Evolutionary conservation across 2,888 invertebrate species (phyloP).

Genomic region (Megamerina dolium): DNA sequence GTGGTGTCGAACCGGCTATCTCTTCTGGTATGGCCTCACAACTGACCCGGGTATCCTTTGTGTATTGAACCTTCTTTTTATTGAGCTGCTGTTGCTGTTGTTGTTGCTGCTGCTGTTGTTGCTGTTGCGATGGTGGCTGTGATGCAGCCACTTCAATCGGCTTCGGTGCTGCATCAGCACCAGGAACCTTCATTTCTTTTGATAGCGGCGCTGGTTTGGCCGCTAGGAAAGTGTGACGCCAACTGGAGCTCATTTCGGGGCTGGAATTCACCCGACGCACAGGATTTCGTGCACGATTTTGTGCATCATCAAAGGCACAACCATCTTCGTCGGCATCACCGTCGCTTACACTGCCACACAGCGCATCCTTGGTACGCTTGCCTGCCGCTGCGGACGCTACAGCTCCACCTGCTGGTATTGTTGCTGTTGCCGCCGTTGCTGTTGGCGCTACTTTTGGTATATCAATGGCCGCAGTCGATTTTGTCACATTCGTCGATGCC

Average conservation of each 20-base stretch:
- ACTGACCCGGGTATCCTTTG: slow-evolving; percentile 75
- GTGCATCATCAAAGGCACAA: slow-evolving; percentile 49
- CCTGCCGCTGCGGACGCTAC: slow-evolving; percentile 20
- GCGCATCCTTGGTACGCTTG: slow-evolving; percentile 36
- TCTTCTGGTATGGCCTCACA: slow-evolving; percentile 90
- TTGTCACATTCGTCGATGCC: slow-evolving; percentile 44
- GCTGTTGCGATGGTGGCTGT: slow-evolving; percentile 1
- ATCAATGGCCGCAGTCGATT: slow-evolving; percentile 57
- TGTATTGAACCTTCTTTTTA: slow-evolving; percentile 55
- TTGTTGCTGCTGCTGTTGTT: slow-evolving; percentile 18
- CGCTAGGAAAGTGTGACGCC: slow-evolving; percentile 64
- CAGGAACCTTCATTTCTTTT: slow-evolving; percentile 39
- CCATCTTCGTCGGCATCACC: slow-evolving; percentile 52
- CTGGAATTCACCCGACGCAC: slow-evolving; percentile 85
- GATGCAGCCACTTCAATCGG: slow-evolving; percentile 1
- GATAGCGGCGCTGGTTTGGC: slow-evolving; percentile 37
- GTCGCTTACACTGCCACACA: slow-evolving; percentile 46
- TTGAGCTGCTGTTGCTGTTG: slow-evolving; percentile 39
- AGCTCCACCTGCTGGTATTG: too few relatives aligned
- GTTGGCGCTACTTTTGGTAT: slow-evolving; percentile 55
- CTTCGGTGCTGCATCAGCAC: slow-evolving; percentile 1
- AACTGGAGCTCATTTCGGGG: slow-evolving; percentile 86
- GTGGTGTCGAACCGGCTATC: slow-evolving; percentile 71
- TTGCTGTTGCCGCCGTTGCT: too few relatives aligned
- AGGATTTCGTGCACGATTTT: slow-evolving; percentile 62